Base-by-base conservation (phyloP, 2,797 vertebrate genomes). In the Lepus townsendii region DNA sequence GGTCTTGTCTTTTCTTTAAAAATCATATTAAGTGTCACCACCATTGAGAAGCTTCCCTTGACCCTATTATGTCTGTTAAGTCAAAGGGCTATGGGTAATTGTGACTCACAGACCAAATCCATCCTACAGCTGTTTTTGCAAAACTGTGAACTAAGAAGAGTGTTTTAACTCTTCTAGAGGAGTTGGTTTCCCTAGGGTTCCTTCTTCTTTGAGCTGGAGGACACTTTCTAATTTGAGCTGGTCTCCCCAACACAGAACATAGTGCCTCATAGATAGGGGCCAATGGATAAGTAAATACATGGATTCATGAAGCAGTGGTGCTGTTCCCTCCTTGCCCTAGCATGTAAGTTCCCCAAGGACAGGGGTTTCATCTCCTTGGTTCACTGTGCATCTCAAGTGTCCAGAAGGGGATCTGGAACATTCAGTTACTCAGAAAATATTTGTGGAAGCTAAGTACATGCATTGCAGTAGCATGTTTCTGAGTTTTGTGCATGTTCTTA, bases 1-100 rank as follows among this genome's bases (percentile, higher is more conserved):
- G 42, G 42, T 62, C 24, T 52, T 95, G 57, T 94, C 12, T 75
- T 20, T 75, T 57, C 24, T 69, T 93, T 57, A 62, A 83, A 86
- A 84, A 38, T 80, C 35, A 66, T 27, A 35, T 62, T 77, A 85
- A 27, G 20, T 54, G 35, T 71, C 57, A 82, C 30, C 32, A 52
- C 93, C 27, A 54, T 32, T 26, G 24, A 65, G 50, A 72, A 88
- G 9, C 42, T 82, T 72, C 76, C 63, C 42, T 91, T 80, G 60
- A 84, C 8, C 32, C 9, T 10, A 14, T 54, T 10, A 22, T 54
- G 7, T 35, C 77, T 90, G 24, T 22, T 57, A 83, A 38, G 38
- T 52, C 57, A 54, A 85, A 69, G 30, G 9, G 91, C 66, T 71
- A 2, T 71, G 16, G 26, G n/a, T 87, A 94, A 69, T 71, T 27